phyloP scores from a whole-genome alignment of 2,888 invertebrate genomes.

The Harmothoe impar region DNA sequence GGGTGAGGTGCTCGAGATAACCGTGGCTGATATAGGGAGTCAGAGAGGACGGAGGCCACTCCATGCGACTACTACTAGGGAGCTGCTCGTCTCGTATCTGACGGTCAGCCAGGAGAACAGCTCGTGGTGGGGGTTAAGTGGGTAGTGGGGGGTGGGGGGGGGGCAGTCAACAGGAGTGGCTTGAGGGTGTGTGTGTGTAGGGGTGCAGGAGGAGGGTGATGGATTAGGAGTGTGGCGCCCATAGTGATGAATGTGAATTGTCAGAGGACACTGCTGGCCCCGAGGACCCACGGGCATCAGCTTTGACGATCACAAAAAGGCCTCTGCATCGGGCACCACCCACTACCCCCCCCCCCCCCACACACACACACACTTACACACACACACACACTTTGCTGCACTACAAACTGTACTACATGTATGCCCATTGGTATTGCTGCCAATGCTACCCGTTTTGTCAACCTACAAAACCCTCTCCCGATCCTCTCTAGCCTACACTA shows the following conservation, averaged over 20 bases:
- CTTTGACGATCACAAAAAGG: slow-evolving; percentile 17
- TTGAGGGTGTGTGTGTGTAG: neutral
- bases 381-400: neutral
- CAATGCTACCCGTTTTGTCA: too few species aligned
- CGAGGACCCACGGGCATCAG: neutral
- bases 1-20: too few species aligned
- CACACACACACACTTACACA: too few species aligned
- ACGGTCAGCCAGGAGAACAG: neutral
- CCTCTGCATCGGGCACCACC: neutral
- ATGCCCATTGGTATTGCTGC: too few species aligned
- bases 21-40: neutral
- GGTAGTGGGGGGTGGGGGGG: neutral
- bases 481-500: too few species aligned
- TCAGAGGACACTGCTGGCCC: slow-evolving; percentile 13
- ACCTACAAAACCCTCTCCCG: too few species aligned
- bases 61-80: neutral
- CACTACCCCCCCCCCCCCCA: neutral
- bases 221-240: slow-evolving; percentile 6
- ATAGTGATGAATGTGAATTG: slow-evolving; percentile 34
- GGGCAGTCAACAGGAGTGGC: neutral
- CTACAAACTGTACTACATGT: too few species aligned
- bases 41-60: neutral
- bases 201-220: neutral
- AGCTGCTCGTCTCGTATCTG: neutral
- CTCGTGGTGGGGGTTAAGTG: neutral